These are phyloP conservation scores for Gnathonemus echidnorhynchus DNA, from an alignment of 2,113 vertebrate genomes.

Conservation along the genomic window DNA sequence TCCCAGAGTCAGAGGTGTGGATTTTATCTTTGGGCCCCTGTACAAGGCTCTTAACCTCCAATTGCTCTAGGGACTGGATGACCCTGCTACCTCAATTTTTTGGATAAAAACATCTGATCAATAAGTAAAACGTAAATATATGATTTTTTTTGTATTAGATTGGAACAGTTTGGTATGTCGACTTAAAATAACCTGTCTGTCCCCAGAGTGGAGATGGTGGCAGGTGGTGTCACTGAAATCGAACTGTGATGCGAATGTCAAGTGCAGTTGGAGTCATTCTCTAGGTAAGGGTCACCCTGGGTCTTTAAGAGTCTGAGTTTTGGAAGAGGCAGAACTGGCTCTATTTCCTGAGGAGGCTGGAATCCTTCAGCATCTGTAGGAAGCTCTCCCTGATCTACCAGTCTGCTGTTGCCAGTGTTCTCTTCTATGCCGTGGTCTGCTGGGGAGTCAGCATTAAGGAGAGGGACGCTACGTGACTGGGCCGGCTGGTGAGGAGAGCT, in stretches of 20 bases:
- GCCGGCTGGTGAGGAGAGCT: neutral
- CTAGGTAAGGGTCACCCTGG: neutral
- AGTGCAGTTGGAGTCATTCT: neutral
- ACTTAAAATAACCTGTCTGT: neutral
- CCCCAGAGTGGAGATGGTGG: neutral
- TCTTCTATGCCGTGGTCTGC: neutral
- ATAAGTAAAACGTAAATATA: neutral
- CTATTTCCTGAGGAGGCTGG: neutral
- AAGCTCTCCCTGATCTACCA: neutral
- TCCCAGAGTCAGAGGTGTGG: neutral
- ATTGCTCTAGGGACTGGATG: neutral
- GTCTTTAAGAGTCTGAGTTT: neutral
- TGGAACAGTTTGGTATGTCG: neutral
- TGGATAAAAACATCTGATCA: neutral
- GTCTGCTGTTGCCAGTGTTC: neutral
- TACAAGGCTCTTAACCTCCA: neutral
- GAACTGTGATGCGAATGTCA: neutral
- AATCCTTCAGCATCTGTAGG: neutral
- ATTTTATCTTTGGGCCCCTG: neutral
- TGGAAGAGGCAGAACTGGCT: neutral
- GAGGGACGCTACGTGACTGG: neutral
- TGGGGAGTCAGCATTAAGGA: neutral
- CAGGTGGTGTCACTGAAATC: neutral
- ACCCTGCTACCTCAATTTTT: neutral
- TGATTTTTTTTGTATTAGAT: neutral